These are phyloP conservation scores for Anser brachyrhynchus DNA, from an alignment of 2,113 vertebrate genomes.

Conservation along the genomic window DNA sequence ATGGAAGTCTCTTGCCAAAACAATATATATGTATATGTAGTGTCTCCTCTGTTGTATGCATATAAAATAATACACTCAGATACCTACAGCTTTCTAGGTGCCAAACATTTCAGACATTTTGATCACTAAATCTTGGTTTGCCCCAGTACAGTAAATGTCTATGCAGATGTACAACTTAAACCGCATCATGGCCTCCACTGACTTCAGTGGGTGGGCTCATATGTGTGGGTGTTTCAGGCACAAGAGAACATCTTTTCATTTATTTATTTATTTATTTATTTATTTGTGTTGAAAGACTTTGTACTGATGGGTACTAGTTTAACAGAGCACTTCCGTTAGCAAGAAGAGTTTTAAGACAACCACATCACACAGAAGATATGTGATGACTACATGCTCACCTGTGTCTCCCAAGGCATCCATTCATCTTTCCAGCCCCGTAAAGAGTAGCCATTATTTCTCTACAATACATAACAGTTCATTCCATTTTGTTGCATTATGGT, in stretches of 20 bases:
- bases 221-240: neutral
- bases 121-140: neutral
- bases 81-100: neutral
- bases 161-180: neutral
- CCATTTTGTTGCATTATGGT: neutral
- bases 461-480: neutral
- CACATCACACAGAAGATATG: neutral
- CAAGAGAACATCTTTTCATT: neutral
- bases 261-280: no score
- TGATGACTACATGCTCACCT: neutral
- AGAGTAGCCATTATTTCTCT: neutral
- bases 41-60: neutral
- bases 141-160: neutral
- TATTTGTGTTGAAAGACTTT: neutral
- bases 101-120: neutral
- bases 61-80: neutral
- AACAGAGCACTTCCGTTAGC: neutral
- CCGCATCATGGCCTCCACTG: neutral
- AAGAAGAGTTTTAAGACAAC: neutral
- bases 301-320: neutral
- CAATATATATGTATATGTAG: neutral
- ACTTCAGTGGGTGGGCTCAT: neutral
- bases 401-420: neutral
- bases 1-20: neutral
- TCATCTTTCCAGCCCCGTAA: neutral